A percentile compares a stretch with the other conserved stretches of the same genome.
These are phyloP conservation scores for Himalopsyche kuldschensis DNA, from an alignment of 2,888 invertebrate species.

Conservation along the genomic window DNA sequence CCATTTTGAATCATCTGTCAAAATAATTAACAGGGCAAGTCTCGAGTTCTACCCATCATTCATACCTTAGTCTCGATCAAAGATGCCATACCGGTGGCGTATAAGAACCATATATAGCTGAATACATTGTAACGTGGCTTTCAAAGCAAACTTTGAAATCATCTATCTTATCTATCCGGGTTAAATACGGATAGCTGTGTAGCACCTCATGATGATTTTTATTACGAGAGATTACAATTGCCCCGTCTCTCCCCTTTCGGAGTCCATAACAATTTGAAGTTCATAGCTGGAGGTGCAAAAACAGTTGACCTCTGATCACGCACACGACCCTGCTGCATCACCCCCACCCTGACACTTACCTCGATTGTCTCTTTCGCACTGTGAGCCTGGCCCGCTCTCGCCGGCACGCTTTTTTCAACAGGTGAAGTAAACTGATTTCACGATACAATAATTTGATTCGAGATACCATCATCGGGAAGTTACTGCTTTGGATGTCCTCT, in stretches of 20 bases:
- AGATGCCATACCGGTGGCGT: no score
- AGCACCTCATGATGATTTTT: neutral
- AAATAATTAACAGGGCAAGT: no score
- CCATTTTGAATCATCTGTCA: no score
- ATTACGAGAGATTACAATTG: neutral
- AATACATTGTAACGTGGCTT: no score
- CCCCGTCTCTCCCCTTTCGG: neutral
- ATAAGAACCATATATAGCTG: no score
- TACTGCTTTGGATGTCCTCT: no score
- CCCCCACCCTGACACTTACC: slow-evolving; percentile 48
- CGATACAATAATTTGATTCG: neutral
- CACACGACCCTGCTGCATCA: slow-evolving; percentile 53
- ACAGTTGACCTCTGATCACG: slow-evolving; percentile 64
- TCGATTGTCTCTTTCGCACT: slow-evolving; percentile 50
- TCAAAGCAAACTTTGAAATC: no score
- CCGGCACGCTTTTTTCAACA: neutral
- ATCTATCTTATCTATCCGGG: neutral
- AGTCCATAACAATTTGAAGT: slow-evolving; percentile 60
- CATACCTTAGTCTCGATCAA: no score
- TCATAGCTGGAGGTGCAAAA: slow-evolving; percentile 64
- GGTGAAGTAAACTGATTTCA: neutral
- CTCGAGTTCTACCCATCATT: no score
- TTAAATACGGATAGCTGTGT: neutral
- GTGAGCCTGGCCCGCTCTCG: neutral
- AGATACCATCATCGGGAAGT: no score